Conservation (phyloP, 2,797 vertebrate species). For the Onychomys arenicola region DNA sequence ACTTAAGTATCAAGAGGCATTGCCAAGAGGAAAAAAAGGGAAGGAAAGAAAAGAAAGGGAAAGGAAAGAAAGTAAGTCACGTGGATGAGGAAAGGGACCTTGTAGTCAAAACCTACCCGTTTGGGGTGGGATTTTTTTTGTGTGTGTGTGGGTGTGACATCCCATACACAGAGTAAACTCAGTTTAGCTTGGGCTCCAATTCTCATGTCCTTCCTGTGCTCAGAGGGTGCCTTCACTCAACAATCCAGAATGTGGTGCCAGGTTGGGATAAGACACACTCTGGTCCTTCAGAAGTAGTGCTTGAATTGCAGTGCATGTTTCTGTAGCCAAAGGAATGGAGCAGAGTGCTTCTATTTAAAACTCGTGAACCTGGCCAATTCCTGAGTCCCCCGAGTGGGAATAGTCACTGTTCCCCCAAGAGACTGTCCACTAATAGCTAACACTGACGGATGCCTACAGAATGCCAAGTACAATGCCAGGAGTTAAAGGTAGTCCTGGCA, state of each 20-base stretch:
- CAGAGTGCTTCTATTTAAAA: background rate
- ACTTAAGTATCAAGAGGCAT: background rate
- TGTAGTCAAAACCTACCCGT: background rate
- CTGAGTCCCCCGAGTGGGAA: background rate
- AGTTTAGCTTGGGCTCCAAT: background rate
- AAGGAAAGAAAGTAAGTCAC: background rate
- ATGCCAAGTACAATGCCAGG: background rate
- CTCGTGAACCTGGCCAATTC: background rate
- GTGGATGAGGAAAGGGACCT: background rate
- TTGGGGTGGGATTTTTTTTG: background rate
- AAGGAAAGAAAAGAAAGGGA: too few species aligned
- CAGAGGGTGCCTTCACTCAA: background rate
- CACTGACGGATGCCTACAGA: background rate
- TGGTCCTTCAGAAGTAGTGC: background rate
- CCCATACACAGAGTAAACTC: background rate
- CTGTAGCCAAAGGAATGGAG: background rate
- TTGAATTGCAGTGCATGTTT: background rate
- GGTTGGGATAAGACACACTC: background rate
- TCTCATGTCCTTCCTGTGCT: background rate
- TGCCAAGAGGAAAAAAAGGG: background rate
- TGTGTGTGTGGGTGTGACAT: background rate
- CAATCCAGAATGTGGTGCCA: background rate
- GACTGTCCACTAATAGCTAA: background rate
- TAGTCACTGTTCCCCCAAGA: background rate
- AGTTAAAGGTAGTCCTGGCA: background rate